These are phyloP conservation scores for Punctoribates punctum DNA, from an alignment of 2,888 invertebrate species.

Conservation along the genomic window DNA sequence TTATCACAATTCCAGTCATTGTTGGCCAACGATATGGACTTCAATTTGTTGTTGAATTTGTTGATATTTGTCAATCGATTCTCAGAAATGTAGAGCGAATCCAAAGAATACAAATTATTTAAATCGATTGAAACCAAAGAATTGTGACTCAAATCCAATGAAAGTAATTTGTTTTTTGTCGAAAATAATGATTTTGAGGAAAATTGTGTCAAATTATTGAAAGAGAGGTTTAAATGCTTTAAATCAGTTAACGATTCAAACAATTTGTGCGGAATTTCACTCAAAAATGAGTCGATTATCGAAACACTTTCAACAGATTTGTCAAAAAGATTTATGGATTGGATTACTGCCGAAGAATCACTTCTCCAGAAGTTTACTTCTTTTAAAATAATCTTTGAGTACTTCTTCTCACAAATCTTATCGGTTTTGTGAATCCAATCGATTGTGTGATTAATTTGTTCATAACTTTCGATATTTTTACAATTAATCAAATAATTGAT, in stretches of 20 bases:
- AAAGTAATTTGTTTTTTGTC: neutral
- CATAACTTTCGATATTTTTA: neutral
- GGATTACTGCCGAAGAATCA: constrained; percentile 10
- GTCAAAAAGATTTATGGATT: constrained; percentile 2
- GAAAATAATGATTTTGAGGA: neutral
- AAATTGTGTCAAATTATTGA: constrained; percentile 34
- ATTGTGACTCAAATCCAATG: constrained; percentile 39
- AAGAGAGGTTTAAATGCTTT: constrained; percentile 14
- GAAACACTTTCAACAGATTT: neutral
- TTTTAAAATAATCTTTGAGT: neutral
- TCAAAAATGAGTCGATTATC: neutral
- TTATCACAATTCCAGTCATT: constrained; percentile 48
- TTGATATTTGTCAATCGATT: constrained; percentile 29
- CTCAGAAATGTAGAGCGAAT: neutral
- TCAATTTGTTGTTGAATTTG: neutral
- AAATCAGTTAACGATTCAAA: neutral
- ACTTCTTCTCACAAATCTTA: constrained; percentile 3
- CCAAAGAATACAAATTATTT: neutral
- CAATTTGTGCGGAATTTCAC: constrained; percentile 5
- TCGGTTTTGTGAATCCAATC: neutral
- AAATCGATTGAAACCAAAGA: constrained; percentile 34
- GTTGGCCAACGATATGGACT: constrained; percentile 7
- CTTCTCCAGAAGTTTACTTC: neutral
- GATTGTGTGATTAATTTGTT: neutral
- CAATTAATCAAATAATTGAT: neutral